phyloP scores from a whole-genome alignment of 2,113 vertebrate species.

The Sceloporus tristichus region DNA sequence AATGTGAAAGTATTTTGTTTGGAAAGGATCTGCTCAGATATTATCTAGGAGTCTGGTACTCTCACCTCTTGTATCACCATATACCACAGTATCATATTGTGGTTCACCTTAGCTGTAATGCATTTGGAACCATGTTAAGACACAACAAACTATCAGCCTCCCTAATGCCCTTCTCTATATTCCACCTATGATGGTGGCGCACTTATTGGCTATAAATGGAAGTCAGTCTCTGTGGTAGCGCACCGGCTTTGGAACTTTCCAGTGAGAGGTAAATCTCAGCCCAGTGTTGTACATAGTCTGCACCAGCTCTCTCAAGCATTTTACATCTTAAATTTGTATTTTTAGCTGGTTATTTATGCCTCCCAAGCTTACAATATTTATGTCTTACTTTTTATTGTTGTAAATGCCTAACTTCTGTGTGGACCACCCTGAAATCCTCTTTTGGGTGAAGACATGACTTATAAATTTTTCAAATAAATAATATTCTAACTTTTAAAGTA shows the following conservation, averaged over 20 bases:
- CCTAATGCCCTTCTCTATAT: neutral
- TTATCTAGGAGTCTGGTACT: neutral
- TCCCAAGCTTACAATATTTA: neutral
- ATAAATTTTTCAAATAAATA: neutral
- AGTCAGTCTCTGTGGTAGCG: neutral
- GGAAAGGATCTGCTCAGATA: conserved; percentile 5
- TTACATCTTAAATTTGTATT: neutral
- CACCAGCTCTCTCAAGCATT: neutral
- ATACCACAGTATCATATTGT: neutral
- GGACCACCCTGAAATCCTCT: neutral
- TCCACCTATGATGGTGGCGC: neutral
- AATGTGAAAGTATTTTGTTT: neutral
- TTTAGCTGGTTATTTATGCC: neutral
- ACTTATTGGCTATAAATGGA: neutral
- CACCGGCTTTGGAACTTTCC: neutral
- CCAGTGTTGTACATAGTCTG: neutral
- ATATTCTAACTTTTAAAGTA: neutral
- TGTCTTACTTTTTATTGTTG: neutral
- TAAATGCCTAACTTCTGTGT: neutral
- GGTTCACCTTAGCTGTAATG: neutral
- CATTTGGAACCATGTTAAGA: neutral
- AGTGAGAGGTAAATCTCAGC: too few relatives aligned
- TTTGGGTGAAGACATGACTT: neutral
- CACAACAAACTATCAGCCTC: neutral
- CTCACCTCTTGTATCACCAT: neutral